Percentiles rank a stretch among this genome's conserved stretches.
phyloP scores from a whole-genome alignment of 2,113 vertebrate species.

The Brienomyrus longianalis region DNA sequence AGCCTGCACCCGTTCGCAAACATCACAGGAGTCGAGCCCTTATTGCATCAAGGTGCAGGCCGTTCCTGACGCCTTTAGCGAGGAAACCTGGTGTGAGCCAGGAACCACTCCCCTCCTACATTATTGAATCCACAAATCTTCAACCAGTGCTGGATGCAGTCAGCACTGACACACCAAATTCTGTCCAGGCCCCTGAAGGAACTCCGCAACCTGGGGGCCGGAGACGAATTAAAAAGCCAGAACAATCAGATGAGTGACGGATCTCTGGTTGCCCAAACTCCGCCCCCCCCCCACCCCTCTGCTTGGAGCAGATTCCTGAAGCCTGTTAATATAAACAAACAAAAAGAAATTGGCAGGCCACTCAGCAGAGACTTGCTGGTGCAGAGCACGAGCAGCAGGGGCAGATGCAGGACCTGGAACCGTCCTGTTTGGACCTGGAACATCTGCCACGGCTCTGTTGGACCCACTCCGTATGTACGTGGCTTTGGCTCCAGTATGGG shows the following conservation, averaged over 20 bases:
- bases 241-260: constrained; percentile 22
- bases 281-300: not conserved
- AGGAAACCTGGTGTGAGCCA: constrained; percentile 43
- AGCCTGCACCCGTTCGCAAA: constrained; percentile 35
- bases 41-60: constrained; percentile 43
- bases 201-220: constrained; percentile 5
- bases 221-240: constrained; percentile 9
- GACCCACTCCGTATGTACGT: not conserved
- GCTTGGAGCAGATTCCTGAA: constrained; percentile 27
- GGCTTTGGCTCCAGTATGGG: not conserved
- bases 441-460: not conserved
- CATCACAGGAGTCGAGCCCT: constrained; percentile 44
- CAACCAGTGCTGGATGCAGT: constrained; percentile 38
- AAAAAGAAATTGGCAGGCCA: constrained; percentile 15
- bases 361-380: not conserved
- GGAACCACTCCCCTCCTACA: constrained; percentile 41
- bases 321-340: constrained; percentile 45
- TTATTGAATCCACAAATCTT: constrained; percentile 48
- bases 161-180: constrained; percentile 35
- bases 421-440: not conserved
- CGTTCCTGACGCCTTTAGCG: constrained; percentile 43
- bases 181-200: constrained; percentile 44
- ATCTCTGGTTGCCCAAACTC: constrained; percentile 15
- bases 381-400: not conserved
- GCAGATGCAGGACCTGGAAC: not conserved